Percentiles rank a stretch among this genome's conserved stretches.
phyloP scores from a whole-genome alignment of 2,888 invertebrate species.

The Pristionchus mayeri region DNA sequence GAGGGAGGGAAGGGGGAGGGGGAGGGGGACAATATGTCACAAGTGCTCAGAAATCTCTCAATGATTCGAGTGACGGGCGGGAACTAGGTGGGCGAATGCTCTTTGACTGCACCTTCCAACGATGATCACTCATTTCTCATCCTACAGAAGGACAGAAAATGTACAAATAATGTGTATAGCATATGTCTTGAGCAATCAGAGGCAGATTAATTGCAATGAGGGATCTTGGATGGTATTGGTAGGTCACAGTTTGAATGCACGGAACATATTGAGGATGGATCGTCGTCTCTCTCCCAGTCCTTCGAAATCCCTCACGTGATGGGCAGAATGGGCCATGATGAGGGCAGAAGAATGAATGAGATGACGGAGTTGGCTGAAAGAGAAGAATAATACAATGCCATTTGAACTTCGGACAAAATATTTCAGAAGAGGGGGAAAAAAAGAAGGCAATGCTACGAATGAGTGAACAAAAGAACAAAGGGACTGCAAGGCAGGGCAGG shows the following conservation, averaged over 20 bases:
- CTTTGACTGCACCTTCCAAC: too few relatives aligned
- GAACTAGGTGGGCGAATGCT: neutral
- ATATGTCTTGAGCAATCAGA: too few relatives aligned
- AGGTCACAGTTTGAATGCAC: conserved; percentile 60
- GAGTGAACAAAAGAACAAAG: neutral
- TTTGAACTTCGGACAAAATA: neutral
- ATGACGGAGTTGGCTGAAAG: conserved; percentile 16
- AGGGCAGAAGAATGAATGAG: conserved; percentile 56
- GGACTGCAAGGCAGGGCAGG: too few relatives aligned
- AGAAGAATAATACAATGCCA: neutral
- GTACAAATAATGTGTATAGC: too few relatives aligned
- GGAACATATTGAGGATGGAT: conserved; percentile 66
- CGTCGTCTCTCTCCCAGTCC: conserved; percentile 53
- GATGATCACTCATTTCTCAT: too few relatives aligned
- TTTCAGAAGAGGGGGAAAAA: neutral
- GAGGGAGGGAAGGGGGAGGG: neutral
- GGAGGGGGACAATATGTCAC: neutral
- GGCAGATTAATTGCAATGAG: neutral
- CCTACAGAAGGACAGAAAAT: neutral
- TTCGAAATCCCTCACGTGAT: conserved; percentile 52
- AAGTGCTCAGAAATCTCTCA: neutral
- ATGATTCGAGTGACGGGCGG: neutral
- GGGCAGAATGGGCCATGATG: conserved; percentile 63
- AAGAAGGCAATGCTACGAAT: neutral
- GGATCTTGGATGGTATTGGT: neutral